These are phyloP conservation scores for human (Homo sapiens) DNA, from an alignment of 2,113 vertebrate species.

Conservation along the genomic window GRCh38 chr7:52659501-52660000, in stretches of 20 bases:
- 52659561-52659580: not conserved
- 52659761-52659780: not conserved
- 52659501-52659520: not conserved
- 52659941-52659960: not conserved
- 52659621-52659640: not conserved
- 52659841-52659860: not conserved
- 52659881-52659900: not conserved
- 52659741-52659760: not conserved
- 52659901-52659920: too few relatives aligned
- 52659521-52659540: not conserved
- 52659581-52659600: not conserved
- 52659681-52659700: too few relatives aligned
- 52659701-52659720: not conserved
- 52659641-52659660: not conserved
- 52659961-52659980: not conserved
- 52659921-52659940: not conserved
- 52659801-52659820: not conserved
- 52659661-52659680: not conserved
- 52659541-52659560: not conserved
- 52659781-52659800: not conserved
- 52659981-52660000: not conserved
- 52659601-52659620: not conserved
- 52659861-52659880: not conserved
- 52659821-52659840: not conserved
- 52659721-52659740: not conserved